Evolutionary conservation across 2,888 invertebrate genomes (phyloP).

Genomic region (Caenorhabditis becei): DNA sequence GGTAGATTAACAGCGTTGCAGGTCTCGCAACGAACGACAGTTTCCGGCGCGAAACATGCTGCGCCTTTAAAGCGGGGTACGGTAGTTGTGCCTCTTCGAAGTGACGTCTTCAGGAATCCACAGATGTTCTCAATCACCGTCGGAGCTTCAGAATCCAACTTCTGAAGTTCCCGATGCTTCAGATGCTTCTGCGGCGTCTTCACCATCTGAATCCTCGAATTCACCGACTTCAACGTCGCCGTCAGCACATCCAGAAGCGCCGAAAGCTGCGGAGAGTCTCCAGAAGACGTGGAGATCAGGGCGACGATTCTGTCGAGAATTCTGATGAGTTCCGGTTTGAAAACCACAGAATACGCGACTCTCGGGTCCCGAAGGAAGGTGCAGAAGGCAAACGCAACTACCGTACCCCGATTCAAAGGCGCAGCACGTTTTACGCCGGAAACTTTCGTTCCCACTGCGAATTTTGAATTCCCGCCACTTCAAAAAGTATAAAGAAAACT

Average conservation of each 20-base stretch:
- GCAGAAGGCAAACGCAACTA: constrained; percentile 36
- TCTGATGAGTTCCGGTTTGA: constrained; percentile 37
- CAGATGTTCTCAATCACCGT: background rate
- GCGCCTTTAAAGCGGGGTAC: too few species aligned
- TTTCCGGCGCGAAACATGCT: too few species aligned
- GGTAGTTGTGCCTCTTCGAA: too few species aligned
- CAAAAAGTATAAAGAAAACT: too few species aligned
- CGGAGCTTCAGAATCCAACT: background rate
- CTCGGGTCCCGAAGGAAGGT: constrained; percentile 34
- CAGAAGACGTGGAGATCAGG: constrained; percentile 7
- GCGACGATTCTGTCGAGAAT: constrained; percentile 30
- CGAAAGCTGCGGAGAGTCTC: constrained; percentile 30
- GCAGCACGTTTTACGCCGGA: too few species aligned
- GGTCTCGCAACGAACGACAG: too few species aligned
- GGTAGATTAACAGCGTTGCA: too few species aligned
- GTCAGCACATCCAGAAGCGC: constrained; percentile 46
- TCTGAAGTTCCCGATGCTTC: constrained; percentile 23
- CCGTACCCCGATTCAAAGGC: constrained; percentile 35
- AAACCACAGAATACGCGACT: constrained; percentile 37
- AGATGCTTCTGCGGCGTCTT: background rate
- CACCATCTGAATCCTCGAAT: background rate
- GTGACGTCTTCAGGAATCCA: constrained; percentile 1
- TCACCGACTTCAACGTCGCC: constrained; percentile 23
- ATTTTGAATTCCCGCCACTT: too few species aligned
- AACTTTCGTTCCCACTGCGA: too few species aligned